A percentile compares a stretch with the other conserved stretches of the same genome.
Conservation (phyloP, 2,797 vertebrate genomes). For the Anniella stebbinsi region DNA sequence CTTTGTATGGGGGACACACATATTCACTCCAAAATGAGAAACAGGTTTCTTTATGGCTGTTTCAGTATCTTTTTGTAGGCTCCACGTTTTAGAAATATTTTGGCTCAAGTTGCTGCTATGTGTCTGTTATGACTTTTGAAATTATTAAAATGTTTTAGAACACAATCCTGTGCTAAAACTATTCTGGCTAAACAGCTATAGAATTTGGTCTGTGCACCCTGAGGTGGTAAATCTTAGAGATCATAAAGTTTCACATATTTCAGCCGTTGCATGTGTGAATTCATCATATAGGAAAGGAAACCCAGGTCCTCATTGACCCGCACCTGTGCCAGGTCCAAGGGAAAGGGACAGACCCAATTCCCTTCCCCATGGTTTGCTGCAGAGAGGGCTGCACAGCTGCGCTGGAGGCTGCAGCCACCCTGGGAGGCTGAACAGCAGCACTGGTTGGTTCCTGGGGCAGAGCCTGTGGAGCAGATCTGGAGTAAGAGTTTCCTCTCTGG, state of each 20-base stretch:
- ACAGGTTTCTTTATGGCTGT: constrained; percentile 76
- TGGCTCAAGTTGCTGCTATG: constrained; percentile 60
- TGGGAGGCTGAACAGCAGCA: no score
- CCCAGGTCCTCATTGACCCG: no score
- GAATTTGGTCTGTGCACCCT: not conserved
- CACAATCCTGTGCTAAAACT: not conserved
- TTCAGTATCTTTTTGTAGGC: constrained; percentile 65
- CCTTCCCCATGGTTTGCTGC: no score
- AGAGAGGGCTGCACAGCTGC: no score
- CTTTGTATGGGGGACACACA: constrained; percentile 51
- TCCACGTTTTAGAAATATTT: constrained; percentile 70
- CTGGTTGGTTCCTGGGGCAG: no score
- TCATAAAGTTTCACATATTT: not conserved
- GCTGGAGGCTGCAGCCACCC: no score
- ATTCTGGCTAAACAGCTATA: not conserved
- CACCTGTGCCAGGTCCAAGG: no score
- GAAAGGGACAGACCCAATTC: no score
- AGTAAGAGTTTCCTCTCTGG: no score
- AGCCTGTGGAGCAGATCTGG: no score
- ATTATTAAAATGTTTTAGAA: constrained; percentile 59
- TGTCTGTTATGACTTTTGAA: constrained; percentile 65
- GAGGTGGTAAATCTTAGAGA: not conserved
- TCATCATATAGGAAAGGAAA: not conserved
- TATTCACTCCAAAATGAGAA: constrained; percentile 78
- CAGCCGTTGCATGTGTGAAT: not conserved